Percentiles rank a stretch among this genome's conserved stretches.
Conservation (phyloP, 37 sponge, comb jelly and placozoan genomes). For the Halisarca cf. caerulea region DNA sequence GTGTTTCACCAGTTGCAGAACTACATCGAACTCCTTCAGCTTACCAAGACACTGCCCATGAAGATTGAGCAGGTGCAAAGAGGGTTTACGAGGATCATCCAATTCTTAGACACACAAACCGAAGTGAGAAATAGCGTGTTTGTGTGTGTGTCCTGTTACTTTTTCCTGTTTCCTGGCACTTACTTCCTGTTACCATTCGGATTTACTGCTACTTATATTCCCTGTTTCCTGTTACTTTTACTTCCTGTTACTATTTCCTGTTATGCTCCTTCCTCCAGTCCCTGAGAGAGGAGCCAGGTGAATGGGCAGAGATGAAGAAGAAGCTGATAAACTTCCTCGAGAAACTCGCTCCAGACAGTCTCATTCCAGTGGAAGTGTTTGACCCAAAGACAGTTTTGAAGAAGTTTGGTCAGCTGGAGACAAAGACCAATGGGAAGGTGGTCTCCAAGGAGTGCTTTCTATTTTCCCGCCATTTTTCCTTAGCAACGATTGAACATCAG, state of each 20-base stretch:
- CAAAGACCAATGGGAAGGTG: slow-evolving; percentile 53
- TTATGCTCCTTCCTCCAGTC: slow-evolving; percentile 15
- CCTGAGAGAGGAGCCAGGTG: slow-evolving; percentile 48
- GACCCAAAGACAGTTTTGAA: slow-evolving; percentile 52
- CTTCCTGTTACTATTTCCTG: background rate
- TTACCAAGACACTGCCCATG: background rate
- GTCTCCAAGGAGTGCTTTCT: slow-evolving; percentile 49
- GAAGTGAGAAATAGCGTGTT: no score
- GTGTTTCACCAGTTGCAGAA: background rate
- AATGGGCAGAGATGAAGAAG: slow-evolving; percentile 61
- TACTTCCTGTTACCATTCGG: no score
- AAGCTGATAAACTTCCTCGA: slow-evolving; percentile 60
- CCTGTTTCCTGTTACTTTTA: background rate
- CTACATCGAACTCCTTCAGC: slow-evolving; percentile 33
- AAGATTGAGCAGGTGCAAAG: background rate
- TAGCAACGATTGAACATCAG: slow-evolving; percentile 31
- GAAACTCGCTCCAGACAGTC: slow-evolving; percentile 56
- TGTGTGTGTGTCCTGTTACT: no score
- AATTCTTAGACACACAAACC: background rate
- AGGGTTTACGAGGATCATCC: background rate
- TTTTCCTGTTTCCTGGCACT: no score
- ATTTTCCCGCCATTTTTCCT: slow-evolving; percentile 63
- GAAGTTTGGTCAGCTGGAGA: slow-evolving; percentile 50
- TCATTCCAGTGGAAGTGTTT: slow-evolving; percentile 73
- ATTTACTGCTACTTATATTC: background rate